Conservation (phyloP, 2,797 vertebrate species). For the Mus minutoides region DNA sequence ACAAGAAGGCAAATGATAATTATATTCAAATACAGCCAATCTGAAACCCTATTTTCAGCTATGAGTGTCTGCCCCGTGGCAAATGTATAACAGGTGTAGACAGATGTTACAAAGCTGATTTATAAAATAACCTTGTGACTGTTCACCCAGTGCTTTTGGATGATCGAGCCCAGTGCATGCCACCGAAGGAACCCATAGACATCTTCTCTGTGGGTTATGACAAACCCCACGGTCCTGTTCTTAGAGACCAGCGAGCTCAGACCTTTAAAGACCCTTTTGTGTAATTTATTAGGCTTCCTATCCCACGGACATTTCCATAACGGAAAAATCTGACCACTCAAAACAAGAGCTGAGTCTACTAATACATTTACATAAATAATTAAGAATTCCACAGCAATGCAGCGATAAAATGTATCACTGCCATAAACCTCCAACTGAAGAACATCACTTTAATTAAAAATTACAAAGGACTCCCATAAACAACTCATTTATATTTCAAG, state of each 20-base stretch:
- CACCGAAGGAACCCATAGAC: constrained; percentile 53
- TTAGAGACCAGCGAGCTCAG: constrained; percentile 41
- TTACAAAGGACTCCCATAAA: constrained; percentile 89
- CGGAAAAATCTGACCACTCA: constrained; percentile 75
- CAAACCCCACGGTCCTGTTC: constrained; percentile 57
- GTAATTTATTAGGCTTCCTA: constrained; percentile 81
- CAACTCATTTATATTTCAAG: constrained; percentile 87
- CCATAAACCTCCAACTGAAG: constrained; percentile 88
- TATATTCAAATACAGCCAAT: constrained; percentile 46
- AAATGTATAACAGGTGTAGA: constrained; percentile 7
- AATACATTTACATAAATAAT: constrained; percentile 92
- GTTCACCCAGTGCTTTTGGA: not conserved
- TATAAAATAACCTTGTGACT: constrained; percentile 32
- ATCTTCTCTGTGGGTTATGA: constrained; percentile 6
- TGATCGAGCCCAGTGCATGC: not conserved
- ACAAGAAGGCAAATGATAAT: constrained; percentile 44
- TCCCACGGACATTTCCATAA: constrained; percentile 71
- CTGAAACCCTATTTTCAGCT: constrained; percentile 33
- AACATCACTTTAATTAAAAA: constrained; percentile 90
- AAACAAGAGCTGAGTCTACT: constrained; percentile 70
- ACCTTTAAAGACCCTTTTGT: constrained; percentile 76
- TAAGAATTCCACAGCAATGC: constrained; percentile 87
- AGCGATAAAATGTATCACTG: constrained; percentile 89
- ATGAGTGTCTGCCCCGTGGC: not conserved
- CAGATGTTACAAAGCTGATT: not conserved